These are phyloP conservation scores for Omphaloscelis lunosa DNA, from an alignment of 2,888 invertebrate genomes.

Conservation along the genomic window DNA sequence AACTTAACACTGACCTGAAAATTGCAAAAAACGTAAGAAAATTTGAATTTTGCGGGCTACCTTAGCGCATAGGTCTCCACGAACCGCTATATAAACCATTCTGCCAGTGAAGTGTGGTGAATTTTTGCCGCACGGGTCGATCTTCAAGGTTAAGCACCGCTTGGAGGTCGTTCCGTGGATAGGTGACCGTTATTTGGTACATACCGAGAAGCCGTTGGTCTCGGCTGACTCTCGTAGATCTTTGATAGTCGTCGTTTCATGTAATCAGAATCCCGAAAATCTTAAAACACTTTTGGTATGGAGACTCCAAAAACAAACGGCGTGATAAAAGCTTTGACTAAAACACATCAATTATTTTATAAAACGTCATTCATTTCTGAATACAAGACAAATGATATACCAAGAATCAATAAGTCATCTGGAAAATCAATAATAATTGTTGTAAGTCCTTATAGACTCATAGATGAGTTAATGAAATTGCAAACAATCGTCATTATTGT, in stretches of 20 bases:
- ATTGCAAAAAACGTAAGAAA: no score
- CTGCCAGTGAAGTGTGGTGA: background rate
- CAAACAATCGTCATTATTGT: background rate
- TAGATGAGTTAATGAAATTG: slow-evolving; percentile 14
- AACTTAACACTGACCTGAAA: no score
- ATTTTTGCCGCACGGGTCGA: background rate
- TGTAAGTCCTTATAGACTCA: slow-evolving; percentile 13
- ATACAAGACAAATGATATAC: background rate
- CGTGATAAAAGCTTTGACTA: background rate
- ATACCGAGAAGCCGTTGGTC: background rate
- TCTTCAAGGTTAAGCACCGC: background rate
- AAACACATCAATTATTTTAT: background rate
- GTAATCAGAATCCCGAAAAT: background rate
- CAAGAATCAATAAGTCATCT: slow-evolving; percentile 12
- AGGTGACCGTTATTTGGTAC: background rate
- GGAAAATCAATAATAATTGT: background rate
- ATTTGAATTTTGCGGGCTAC: no score
- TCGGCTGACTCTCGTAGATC: background rate
- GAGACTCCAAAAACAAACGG: no score
- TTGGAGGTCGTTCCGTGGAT: background rate
- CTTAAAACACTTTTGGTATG: no score
- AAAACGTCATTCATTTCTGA: background rate
- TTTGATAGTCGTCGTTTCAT: background rate
- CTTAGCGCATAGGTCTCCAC: background rate
- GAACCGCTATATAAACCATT: background rate